A percentile compares a stretch with the other conserved stretches of the same genome.
Evolutionary conservation across 1,140 invertebrate genomes (phyloP).

Genomic region (Pachypeltis micranthus): DNA sequence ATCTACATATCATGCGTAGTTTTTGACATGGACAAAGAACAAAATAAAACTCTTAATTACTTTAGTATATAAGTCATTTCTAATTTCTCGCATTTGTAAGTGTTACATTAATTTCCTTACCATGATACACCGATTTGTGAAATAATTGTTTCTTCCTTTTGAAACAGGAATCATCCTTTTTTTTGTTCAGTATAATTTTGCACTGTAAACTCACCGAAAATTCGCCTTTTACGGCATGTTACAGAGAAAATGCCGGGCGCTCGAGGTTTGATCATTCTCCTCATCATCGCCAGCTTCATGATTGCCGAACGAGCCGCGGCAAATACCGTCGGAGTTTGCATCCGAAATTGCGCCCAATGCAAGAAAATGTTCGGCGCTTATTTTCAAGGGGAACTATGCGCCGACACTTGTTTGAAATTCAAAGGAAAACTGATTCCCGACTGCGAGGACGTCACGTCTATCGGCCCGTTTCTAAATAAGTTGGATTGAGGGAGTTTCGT

Average conservation of each 20-base stretch:
- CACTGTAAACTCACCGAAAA: too few species aligned
- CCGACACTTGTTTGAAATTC: slow-evolving; percentile 65
- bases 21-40: too few species aligned
- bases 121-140: too few species aligned
- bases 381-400: slow-evolving; percentile 71
- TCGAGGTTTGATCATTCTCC: not conserved
- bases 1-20: too few species aligned
- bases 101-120: too few species aligned
- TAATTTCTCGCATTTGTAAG: too few species aligned
- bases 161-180: too few species aligned
- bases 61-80: too few species aligned
- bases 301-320: not conserved
- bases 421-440: slow-evolving; percentile 72
- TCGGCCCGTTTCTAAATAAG: slow-evolving; percentile 65
- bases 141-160: too few species aligned
- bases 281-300: not conserved
- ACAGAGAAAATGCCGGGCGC: not conserved
- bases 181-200: too few species aligned
- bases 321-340: slow-evolving; percentile 45
- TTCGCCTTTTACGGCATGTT: too few species aligned
- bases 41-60: too few species aligned
- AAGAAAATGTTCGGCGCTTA: slow-evolving; percentile 74
- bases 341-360: slow-evolving; percentile 76
- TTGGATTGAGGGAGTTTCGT: slow-evolving; percentile 38
- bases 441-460: slow-evolving; percentile 64